Conservation (phyloP, 2,797 vertebrate species). For the Etheostoma nigrum region DNA sequence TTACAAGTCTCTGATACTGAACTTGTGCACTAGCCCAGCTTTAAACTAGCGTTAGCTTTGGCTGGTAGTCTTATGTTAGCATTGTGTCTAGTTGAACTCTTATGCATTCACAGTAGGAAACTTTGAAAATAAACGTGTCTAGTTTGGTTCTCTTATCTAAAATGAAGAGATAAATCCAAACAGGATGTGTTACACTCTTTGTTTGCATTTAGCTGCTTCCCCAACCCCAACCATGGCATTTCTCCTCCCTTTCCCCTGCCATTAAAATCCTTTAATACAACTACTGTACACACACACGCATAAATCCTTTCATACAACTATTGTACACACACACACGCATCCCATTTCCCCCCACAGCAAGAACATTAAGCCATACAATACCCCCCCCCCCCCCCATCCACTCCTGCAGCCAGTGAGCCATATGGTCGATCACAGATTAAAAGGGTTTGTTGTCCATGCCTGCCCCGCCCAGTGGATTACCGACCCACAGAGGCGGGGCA, state of each 20-base stretch:
- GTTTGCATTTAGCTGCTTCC: background rate
- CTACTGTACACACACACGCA: background rate
- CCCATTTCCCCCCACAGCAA: conserved; percentile 6
- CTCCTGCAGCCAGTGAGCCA: conserved; percentile 59
- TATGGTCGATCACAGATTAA: conserved; percentile 81
- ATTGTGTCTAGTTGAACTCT: background rate
- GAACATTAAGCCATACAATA: conserved; percentile 39
- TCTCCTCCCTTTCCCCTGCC: background rate
- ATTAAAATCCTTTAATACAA: conserved; percentile 5
- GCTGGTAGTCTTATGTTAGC: background rate
- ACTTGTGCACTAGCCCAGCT: background rate
- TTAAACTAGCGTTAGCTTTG: background rate
- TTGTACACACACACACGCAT: background rate
- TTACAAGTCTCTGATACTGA: background rate
- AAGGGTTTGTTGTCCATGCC: conserved; percentile 66
- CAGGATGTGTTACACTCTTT: background rate
- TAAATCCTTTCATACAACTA: conserved; percentile 3
- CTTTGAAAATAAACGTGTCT: background rate
- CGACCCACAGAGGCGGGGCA: conserved; percentile 13
- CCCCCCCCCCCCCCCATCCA: conserved; percentile 16
- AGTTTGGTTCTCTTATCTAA: too few species aligned
- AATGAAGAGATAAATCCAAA: background rate
- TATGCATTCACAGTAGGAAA: background rate
- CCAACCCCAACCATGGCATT: background rate
- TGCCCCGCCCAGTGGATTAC: conserved; percentile 75